Evolutionary conservation across 2,797 vertebrate species (phyloP).

Genomic region (Acestrorhynchus altus): DNA sequence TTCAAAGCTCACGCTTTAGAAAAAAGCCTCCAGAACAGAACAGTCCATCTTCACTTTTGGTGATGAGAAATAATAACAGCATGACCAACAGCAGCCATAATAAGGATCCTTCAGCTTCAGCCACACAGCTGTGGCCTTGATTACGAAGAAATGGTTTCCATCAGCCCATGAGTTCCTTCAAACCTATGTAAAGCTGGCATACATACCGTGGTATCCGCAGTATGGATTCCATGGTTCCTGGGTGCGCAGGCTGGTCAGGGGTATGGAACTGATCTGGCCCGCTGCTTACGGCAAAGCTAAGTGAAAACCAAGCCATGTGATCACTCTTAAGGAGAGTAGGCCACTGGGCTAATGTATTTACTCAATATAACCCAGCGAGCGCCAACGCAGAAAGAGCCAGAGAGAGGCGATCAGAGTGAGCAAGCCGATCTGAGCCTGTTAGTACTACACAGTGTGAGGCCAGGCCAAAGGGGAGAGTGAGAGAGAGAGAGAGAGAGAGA

Average conservation of each 20-base stretch:
- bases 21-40: slow-evolving; percentile 32
- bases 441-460: slow-evolving; percentile 38
- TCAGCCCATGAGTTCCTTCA: background rate
- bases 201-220: slow-evolving; percentile 68
- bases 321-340: slow-evolving; percentile 68
- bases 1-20: slow-evolving; percentile 52
- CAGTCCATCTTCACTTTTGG: background rate
- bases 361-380: slow-evolving; percentile 64
- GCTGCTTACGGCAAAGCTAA: slow-evolving; percentile 73
- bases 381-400: slow-evolving; percentile 47
- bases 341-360: slow-evolving; percentile 72
- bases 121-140: background rate
- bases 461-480: slow-evolving; percentile 17
- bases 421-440: slow-evolving; percentile 65
- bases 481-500: slow-evolving; percentile 11
- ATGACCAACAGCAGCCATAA: slow-evolving; percentile 34
- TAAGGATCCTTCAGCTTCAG: slow-evolving; percentile 21
- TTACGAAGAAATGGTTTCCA: background rate
- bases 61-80: slow-evolving; percentile 33
- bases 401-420: slow-evolving; percentile 37
- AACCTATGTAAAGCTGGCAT: slow-evolving; percentile 33
- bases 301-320: slow-evolving; percentile 70
- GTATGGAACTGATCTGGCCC: slow-evolving; percentile 62
- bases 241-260: slow-evolving; percentile 62
- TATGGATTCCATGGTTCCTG: slow-evolving; percentile 71